phyloP scores from a whole-genome alignment of 2,888 invertebrate species.

The Nomada goodeniana region DNA sequence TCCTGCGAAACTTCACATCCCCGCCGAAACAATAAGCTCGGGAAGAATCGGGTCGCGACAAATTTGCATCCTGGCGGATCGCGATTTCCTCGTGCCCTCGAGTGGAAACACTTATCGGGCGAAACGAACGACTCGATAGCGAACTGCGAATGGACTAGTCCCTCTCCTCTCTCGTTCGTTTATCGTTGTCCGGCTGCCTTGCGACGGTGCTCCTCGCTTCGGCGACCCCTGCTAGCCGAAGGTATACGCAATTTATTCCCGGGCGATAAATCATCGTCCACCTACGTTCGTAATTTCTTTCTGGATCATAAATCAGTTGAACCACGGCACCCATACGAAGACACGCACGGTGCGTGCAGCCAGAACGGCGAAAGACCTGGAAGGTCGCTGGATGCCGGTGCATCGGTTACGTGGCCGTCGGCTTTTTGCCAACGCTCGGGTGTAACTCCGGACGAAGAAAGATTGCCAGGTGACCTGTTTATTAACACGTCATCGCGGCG shows the following conservation, averaged over 20 bases:
- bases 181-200: constrained; percentile 25
- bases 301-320: constrained; percentile 76
- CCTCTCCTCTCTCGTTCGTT: neutral
- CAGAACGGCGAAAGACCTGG: constrained; percentile 5
- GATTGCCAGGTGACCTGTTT: constrained; percentile 31
- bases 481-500: constrained; percentile 29
- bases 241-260: constrained; percentile 76
- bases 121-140: neutral
- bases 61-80: constrained; percentile 29
- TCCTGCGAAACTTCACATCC: neutral
- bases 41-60: constrained; percentile 23
- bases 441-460: neutral
- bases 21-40: constrained; percentile 16
- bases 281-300: constrained; percentile 78
- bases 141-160: too few relatives aligned
- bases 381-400: constrained; percentile 23
- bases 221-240: constrained; percentile 63
- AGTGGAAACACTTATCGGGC: constrained; percentile 4
- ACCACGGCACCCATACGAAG: constrained; percentile 54
- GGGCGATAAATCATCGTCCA: constrained; percentile 78
- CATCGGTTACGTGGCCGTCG: constrained; percentile 29
- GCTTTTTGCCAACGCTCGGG: constrained; percentile 24
- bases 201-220: constrained; percentile 41
- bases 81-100: neutral
- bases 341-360: constrained; percentile 47